These are phyloP conservation scores for Spheniscus humboldti DNA, from an alignment of 2,797 vertebrate genomes.

Conservation along the genomic window DNA sequence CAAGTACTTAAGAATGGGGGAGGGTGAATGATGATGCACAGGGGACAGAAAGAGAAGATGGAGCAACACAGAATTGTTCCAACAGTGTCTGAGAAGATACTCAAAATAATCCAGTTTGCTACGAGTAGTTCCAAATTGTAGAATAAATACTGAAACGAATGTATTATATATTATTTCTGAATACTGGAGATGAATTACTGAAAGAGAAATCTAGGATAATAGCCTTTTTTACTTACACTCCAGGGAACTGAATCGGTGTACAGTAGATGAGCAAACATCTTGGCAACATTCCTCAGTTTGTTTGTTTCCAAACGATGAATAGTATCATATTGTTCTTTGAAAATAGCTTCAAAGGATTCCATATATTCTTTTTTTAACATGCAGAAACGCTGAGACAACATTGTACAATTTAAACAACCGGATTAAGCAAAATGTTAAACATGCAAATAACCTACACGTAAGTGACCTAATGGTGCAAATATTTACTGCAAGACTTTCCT, in stretches of 20 bases:
- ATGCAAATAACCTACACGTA: neutral
- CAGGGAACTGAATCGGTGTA: constrained; percentile 97
- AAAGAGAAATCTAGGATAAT: neutral
- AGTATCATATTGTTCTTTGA: constrained; percentile 94
- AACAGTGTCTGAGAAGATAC: neutral
- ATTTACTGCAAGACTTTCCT: neutral
- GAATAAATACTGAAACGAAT: neutral
- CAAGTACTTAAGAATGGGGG: neutral
- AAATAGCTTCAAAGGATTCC: constrained; percentile 97
- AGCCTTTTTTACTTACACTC: constrained; percentile 84
- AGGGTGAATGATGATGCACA: neutral
- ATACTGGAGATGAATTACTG: neutral
- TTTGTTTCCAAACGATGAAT: constrained; percentile 98
- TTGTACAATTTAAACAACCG: neutral
- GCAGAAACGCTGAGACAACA: constrained; percentile 87
- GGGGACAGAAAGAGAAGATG: neutral
- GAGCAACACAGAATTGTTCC: neutral
- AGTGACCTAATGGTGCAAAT: neutral
- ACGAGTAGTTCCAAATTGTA: neutral
- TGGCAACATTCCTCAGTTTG: constrained; percentile 95
- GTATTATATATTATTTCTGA: neutral
- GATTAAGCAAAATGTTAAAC: neutral
- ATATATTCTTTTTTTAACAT: constrained; percentile 97
- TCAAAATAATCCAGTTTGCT: neutral
- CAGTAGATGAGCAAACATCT: constrained; percentile 95